Base-by-base conservation (phyloP, 1,140 invertebrate genomes). In the Euglossa dilemma region DNA sequence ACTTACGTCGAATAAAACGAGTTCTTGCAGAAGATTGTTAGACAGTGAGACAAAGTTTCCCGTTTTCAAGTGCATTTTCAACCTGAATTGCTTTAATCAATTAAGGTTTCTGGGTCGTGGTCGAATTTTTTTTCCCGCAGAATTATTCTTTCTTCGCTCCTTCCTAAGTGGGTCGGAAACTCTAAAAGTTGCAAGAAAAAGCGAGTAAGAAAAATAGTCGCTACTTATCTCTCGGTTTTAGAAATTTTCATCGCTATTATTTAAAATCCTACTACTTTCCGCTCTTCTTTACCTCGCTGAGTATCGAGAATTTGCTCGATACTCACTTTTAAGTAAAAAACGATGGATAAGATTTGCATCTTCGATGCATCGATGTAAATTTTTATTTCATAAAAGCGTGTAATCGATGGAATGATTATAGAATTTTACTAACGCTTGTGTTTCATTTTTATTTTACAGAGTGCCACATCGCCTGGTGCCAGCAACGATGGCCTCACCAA, bases 401-500 rank as follows among this genome's bases (percentile, higher is more conserved):
- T 11, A 50, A 50, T 54, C 16, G 7, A 18, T 18, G 6, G 6
- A 18, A 54, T 20, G 0, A 50, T 50, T 50, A 54, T 54, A n/a
- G 7, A 45, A 12, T 59, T 59, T 12, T 36, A 52, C 23, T 52
- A 8, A 43, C 18, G 9, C n/a, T 14, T 18, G 0, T 45, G 6
- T 67, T 69, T 52, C 1, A 12, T 79, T 84, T 75, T 70, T 78
- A 18, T 88, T 36, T 92, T 88, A 16, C 87, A 95, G 95, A 93
- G 92, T 73, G 91, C 92, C 78, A 93, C 91, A 71, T 94, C 93
- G 86, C 91, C 94, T 36, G 94, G 93, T 83, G 95, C 94, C 83
- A 95, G 94, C 83, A 96, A 96, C 91, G 96, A 96, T 89, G 96
- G 96, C 52, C 92, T 97, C 69, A 96, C 96, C 18, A 96, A 96